Conservation (phyloP, 1,140 invertebrate species). For the Trinorchestia longiramus region DNA sequence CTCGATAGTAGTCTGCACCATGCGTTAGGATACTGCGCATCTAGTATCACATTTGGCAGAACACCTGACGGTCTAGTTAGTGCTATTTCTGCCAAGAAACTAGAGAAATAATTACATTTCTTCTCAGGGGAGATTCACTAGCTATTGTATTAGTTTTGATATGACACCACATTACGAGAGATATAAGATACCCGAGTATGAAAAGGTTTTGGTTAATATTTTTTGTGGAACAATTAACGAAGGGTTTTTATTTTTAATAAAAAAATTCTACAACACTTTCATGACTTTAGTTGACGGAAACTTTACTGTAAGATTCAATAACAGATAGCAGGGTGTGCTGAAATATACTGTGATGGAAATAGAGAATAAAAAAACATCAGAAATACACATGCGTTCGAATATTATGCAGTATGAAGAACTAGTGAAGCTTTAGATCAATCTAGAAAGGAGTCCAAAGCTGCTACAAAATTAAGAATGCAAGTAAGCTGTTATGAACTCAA, state of each 20-base stretch:
- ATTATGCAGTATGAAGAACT: no score
- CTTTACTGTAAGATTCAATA: no score
- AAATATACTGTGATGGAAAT: no score
- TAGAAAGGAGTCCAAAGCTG: no score
- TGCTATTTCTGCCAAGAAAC: not conserved
- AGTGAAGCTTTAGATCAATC: no score
- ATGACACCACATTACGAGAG: not conserved
- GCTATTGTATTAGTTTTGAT: not conserved
- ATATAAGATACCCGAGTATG: not conserved
- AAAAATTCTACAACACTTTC: not conserved
- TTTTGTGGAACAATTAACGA: not conserved
- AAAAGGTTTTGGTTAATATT: not conserved
- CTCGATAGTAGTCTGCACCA: not conserved
- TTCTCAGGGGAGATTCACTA: not conserved
- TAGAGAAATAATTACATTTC: not conserved
- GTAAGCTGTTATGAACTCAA: no score
- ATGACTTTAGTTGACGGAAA: not conserved
- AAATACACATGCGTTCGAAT: no score
- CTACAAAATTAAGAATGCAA: no score
- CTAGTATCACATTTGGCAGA: not conserved
- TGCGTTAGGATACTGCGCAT: not conserved
- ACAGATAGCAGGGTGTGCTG: no score
- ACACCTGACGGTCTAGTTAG: not conserved
- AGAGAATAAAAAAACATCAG: no score
- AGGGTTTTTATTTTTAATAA: not conserved